These are phyloP conservation scores for Apocrypta bakeri DNA, from an alignment of 1,140 invertebrate genomes.

Conservation along the genomic window DNA sequence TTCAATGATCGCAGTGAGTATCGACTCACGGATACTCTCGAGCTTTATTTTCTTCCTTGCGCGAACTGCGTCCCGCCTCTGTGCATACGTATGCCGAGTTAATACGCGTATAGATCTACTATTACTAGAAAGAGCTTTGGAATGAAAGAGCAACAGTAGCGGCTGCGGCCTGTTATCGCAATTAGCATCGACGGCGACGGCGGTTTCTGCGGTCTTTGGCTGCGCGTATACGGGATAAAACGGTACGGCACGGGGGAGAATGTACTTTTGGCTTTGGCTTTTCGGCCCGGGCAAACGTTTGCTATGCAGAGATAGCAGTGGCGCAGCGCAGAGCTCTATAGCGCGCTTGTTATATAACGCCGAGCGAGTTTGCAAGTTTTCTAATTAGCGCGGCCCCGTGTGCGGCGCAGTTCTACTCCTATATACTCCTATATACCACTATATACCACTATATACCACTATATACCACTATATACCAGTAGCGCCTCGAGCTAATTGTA, in stretches of 20 bases:
- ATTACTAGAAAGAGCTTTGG: too few species aligned
- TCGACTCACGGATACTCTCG: background rate
- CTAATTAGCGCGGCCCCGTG: constrained; percentile 36
- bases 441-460: too few species aligned
- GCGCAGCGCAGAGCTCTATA: too few species aligned
- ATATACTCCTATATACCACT: too few species aligned
- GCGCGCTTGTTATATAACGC: background rate
- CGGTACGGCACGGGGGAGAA: background rate
- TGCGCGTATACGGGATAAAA: too few species aligned
- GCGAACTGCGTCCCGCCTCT: too few species aligned
- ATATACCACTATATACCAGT: too few species aligned
- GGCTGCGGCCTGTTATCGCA: constrained; percentile 28
- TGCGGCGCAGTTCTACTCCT: background rate
- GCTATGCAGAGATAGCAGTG: constrained; percentile 13
- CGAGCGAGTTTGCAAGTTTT: constrained; percentile 45
- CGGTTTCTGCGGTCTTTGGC: too few species aligned
- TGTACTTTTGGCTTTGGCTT: constrained; percentile 34
- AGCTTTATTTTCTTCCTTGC: background rate
- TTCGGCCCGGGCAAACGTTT: constrained; percentile 19
- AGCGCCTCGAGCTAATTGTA: constrained; percentile 46
- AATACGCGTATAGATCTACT: too few species aligned
- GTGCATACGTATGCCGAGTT: too few species aligned
- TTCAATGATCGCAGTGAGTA: constrained; percentile 52
- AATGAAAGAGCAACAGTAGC: background rate
- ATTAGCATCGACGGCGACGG: constrained; percentile 24